Conservation (phyloP, 2,888 invertebrate genomes). For the Altica lythri region DNA sequence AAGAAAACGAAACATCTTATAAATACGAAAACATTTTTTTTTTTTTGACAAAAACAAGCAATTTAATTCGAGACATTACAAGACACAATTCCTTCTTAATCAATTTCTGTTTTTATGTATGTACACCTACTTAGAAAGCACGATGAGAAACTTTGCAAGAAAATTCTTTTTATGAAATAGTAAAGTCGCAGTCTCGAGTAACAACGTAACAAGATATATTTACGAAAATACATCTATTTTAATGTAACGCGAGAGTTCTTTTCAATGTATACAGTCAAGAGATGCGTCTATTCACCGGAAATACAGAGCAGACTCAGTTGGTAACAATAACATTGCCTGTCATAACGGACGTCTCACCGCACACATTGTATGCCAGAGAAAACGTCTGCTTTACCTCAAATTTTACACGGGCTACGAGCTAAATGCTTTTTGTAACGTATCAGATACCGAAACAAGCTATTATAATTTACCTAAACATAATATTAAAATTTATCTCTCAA, state of each 20-base stretch:
- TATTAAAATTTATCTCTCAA: no score
- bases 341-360: slow-evolving; percentile 25
- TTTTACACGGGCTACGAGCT: slow-evolving; percentile 9
- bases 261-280: slow-evolving; percentile 31
- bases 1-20: no score
- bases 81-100: background rate
- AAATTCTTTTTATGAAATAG: slow-evolving; percentile 9
- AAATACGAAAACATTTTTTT: no score
- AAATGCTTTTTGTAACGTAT: slow-evolving; percentile 4
- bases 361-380: slow-evolving; percentile 22
- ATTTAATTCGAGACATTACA: no score
- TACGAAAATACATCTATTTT: slow-evolving; percentile 34
- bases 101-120: background rate
- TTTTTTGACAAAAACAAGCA: no score
- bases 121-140: background rate
- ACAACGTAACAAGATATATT: slow-evolving; percentile 37
- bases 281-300: slow-evolving; percentile 29
- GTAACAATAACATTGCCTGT: slow-evolving; percentile 26
- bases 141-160: slow-evolving; percentile 10
- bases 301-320: slow-evolving; percentile 21
- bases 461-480: background rate
- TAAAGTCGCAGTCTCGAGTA: slow-evolving; percentile 17
- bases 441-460: background rate
- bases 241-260: slow-evolving; percentile 37
- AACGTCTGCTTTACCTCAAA: slow-evolving; percentile 25